Evolutionary conservation across 2,113 vertebrate genomes (phyloP).

Genomic region (Nettapus auritus): DNA sequence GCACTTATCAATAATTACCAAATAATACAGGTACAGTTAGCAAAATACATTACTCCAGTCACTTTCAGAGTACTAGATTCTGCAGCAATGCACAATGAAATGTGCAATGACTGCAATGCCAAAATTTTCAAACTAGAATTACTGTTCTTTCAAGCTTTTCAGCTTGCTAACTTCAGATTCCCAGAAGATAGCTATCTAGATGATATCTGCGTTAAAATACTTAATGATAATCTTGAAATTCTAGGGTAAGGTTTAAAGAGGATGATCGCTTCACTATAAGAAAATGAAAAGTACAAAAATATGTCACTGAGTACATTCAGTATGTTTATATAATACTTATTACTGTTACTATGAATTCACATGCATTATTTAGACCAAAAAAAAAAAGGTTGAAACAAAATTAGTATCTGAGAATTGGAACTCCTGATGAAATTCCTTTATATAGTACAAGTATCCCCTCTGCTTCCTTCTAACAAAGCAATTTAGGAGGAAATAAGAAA

Average conservation of each 20-base stretch:
- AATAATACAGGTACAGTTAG: neutral
- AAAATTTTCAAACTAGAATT: neutral
- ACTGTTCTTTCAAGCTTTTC: neutral
- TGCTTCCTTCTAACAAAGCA: neutral
- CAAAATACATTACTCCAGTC: neutral
- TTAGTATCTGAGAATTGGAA: neutral
- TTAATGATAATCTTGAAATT: neutral
- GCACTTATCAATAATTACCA: neutral
- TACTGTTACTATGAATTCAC: neutral
- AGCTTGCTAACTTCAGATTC: neutral
- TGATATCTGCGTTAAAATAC: neutral
- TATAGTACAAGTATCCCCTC: neutral
- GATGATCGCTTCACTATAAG: neutral
- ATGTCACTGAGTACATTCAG: neutral
- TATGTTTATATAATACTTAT: neutral
- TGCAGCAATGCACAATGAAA: neutral
- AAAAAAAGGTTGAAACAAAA: neutral
- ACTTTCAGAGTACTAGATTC: neutral
- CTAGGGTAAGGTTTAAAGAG: neutral
- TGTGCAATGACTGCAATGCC: neutral
- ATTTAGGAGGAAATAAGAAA: neutral
- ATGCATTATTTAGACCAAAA: neutral
- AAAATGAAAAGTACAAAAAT: neutral
- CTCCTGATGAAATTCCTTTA: neutral
- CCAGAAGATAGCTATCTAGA: rapidly evolving